These are phyloP conservation scores for Cyprinus carpio DNA, from an alignment of 2,113 vertebrate species.

Conservation along the genomic window DNA sequence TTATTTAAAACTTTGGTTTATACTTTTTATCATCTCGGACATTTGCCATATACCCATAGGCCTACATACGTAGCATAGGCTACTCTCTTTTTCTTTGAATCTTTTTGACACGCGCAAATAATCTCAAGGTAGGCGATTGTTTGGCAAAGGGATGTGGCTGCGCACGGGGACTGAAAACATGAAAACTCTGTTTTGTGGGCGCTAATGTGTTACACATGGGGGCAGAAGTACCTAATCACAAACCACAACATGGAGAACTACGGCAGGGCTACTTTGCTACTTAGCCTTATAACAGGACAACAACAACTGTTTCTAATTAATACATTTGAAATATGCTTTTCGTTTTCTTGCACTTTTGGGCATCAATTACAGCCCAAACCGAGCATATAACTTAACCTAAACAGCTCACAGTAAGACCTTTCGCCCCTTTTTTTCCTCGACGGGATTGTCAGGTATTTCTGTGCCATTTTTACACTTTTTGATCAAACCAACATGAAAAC, in stretches of 20 bases:
- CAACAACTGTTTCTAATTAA: conserved; percentile 66
- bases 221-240: conserved; percentile 48
- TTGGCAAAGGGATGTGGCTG: conserved; percentile 28
- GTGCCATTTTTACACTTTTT: conserved; percentile 43
- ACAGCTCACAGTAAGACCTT: conserved; percentile 54
- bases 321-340: conserved; percentile 55
- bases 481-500: conserved; percentile 43
- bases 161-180: conserved; percentile 36
- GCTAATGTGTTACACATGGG: conserved; percentile 73
- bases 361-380: conserved; percentile 43
- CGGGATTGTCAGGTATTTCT: conserved; percentile 42
- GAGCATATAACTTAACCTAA: conserved; percentile 58
- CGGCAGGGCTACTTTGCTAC: conserved; percentile 44
- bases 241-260: conserved; percentile 50
- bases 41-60: not conserved
- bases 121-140: conserved; percentile 21
- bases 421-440: conserved; percentile 27
- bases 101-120: not conserved
- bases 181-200: conserved; percentile 56
- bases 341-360: conserved; percentile 54
- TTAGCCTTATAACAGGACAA: conserved; percentile 22
- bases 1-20: not conserved
- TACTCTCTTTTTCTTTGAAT: not conserved
- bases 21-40: not conserved
- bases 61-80: not conserved